phyloP scores from a whole-genome alignment of 2,113 vertebrate species.

The Galemys pyrenaicus region DNA sequence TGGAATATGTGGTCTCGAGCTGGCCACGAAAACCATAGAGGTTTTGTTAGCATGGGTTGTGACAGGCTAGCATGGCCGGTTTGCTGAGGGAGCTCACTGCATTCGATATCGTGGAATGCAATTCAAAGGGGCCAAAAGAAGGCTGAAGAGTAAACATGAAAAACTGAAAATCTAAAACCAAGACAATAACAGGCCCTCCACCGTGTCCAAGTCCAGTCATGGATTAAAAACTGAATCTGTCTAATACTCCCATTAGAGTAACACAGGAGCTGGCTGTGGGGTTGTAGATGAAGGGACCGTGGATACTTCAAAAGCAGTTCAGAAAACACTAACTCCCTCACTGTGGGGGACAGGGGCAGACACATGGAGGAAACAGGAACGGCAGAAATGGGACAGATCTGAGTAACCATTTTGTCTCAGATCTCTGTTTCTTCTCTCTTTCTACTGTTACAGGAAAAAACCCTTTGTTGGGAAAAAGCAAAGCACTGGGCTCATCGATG shows the following conservation, averaged over 20 bases:
- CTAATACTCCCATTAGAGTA: neutral
- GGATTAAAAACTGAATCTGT: neutral
- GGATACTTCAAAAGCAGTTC: neutral
- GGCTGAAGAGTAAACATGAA: neutral
- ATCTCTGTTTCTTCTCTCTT: neutral
- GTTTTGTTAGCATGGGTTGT: conserved; percentile 78
- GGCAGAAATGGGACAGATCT: neutral
- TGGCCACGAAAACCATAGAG: conserved; percentile 76
- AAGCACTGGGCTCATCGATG: neutral
- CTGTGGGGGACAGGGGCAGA: neutral
- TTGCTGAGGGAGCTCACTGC: conserved; percentile 60
- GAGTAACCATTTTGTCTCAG: neutral
- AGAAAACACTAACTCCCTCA: neutral
- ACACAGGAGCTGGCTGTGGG: neutral
- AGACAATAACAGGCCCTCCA: neutral
- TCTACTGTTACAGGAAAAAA: neutral
- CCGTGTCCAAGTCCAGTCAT: neutral
- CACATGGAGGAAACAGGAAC: neutral
- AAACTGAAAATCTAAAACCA: neutral
- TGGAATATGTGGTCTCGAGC: conserved; percentile 71
- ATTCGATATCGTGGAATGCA: neutral
- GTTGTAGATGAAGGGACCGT: fast-evolving
- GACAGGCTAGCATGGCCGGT: conserved; percentile 57
- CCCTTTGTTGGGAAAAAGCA: neutral
- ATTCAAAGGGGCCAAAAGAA: neutral